Evolutionary conservation across 2,113 vertebrate species (phyloP).

Genomic region (Copsychus sechellarum): DNA sequence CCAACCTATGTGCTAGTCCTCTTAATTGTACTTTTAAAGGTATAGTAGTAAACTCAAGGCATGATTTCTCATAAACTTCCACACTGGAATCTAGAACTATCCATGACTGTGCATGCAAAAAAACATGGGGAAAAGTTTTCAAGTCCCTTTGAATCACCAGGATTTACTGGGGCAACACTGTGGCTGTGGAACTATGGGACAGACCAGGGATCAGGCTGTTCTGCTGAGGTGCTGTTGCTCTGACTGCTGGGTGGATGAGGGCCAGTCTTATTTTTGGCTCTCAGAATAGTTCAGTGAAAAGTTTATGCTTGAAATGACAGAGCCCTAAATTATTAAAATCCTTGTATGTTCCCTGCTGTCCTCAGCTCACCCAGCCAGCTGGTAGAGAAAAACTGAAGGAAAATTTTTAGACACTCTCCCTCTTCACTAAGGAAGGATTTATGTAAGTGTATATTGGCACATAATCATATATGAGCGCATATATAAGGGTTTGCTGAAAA

Average conservation of each 20-base stretch:
- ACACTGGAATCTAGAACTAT: background rate
- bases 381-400: background rate
- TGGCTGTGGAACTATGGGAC: background rate
- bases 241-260: background rate
- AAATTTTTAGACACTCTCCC: background rate
- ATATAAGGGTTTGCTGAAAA: background rate
- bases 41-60: background rate
- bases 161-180: background rate
- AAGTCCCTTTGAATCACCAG: background rate
- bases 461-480: conserved; percentile 20
- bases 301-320: conserved; percentile 47
- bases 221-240: background rate
- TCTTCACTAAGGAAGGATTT: background rate
- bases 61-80: background rate
- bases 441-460: background rate
- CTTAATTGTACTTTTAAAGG: background rate
- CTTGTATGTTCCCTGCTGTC: conserved; percentile 37
- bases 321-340: conserved; percentile 63
- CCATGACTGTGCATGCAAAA: fast-evolving
- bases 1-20: background rate
- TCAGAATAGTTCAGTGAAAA: background rate
- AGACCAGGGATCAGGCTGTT: background rate
- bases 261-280: background rate
- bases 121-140: background rate
- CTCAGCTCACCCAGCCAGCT: conserved; percentile 64